These are phyloP conservation scores for Hippocampus guttulatus DNA, from an alignment of 2,113 vertebrate species.

Conservation along the genomic window DNA sequence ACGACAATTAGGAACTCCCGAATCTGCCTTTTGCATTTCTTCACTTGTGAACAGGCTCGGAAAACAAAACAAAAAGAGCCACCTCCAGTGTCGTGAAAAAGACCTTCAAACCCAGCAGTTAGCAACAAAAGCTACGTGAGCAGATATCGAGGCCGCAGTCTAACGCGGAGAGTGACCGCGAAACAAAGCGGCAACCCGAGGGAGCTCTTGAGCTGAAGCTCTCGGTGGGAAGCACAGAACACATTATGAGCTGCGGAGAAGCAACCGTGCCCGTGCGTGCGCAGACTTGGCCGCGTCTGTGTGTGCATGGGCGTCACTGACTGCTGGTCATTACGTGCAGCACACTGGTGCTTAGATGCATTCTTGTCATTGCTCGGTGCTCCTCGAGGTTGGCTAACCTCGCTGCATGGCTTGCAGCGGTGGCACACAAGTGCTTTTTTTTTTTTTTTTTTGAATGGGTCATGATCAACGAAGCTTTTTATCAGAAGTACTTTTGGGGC, in stretches of 20 bases:
- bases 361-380: conserved; percentile 53
- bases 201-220: conserved; percentile 26
- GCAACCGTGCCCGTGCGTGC: conserved; percentile 4
- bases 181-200: conserved; percentile 26
- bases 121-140: background rate
- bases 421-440: conserved; percentile 26
- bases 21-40: conserved; percentile 34
- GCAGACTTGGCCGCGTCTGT: conserved; percentile 27
- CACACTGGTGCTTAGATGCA: conserved; percentile 46
- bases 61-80: conserved; percentile 6
- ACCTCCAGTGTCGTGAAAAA: conserved; percentile 18
- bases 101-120: conserved; percentile 24
- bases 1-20: background rate
- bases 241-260: conserved; percentile 37
- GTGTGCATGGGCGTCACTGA: conserved; percentile 48
- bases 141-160: conserved; percentile 4
- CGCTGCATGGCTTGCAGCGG: conserved; percentile 25
- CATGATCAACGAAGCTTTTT: too few relatives aligned
- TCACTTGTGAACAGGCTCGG: conserved; percentile 22
- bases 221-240: conserved; percentile 45
- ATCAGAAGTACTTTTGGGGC: too few relatives aligned
- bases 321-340: conserved; percentile 45
- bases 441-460: too few relatives aligned
- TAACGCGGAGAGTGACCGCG: conserved; percentile 22
- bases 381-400: conserved; percentile 29